These are phyloP conservation scores for Bombylius major DNA, from an alignment of 2,888 invertebrate species.

Conservation along the genomic window DNA sequence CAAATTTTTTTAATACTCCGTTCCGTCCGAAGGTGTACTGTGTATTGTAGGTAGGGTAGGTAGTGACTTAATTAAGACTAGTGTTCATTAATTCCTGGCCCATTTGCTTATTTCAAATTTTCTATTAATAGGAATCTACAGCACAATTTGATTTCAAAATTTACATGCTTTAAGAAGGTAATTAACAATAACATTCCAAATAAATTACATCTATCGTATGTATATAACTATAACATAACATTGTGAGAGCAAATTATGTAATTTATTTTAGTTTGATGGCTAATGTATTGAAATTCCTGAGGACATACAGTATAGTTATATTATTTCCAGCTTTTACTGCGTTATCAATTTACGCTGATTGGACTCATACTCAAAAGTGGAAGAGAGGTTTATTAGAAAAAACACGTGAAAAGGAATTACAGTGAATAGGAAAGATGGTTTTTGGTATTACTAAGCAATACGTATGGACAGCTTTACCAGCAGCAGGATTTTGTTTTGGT, in stretches of 20 bases:
- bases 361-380: slow-evolving; percentile 59
- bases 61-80: too few species aligned
- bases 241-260: neutral
- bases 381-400: slow-evolving; percentile 33
- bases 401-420: neutral
- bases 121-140: too few species aligned
- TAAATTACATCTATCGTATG: too few species aligned
- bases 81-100: too few species aligned
- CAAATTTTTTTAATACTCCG: too few species aligned
- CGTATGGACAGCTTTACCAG: slow-evolving; percentile 41
- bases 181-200: too few species aligned
- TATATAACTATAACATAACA: too few species aligned
- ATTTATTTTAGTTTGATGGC: slow-evolving; percentile 18
- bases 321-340: slow-evolving; percentile 50
- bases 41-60: too few species aligned
- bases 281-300: slow-evolving; percentile 30
- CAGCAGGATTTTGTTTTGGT: slow-evolving; percentile 48
- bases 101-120: too few species aligned
- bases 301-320: slow-evolving; percentile 53
- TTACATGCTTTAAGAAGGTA: too few species aligned
- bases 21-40: too few species aligned
- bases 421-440: slow-evolving; percentile 35
- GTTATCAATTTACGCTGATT: slow-evolving; percentile 55
- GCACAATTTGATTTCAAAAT: too few species aligned
- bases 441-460: slow-evolving; percentile 45